Base-by-base conservation (phyloP, 2,113 vertebrate species). In the Scopus umbretta region DNA sequence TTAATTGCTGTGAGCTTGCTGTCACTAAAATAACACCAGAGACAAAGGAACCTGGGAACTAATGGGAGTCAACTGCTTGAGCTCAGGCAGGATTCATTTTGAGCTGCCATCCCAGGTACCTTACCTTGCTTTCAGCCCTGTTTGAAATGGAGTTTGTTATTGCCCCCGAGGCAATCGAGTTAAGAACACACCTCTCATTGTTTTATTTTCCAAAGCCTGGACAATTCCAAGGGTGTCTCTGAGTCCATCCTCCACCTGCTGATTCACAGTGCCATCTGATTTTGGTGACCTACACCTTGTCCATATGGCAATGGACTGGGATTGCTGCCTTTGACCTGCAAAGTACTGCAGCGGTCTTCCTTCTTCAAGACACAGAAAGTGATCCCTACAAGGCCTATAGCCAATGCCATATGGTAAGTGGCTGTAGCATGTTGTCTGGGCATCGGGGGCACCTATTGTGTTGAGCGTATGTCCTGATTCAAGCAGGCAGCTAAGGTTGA, bases 21-120 rank as follows among this genome's bases (percentile, higher is more conserved):
- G 87, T 93, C 70, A 82, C 36, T 82, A 75, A 94, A 88, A 66
- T 49, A 91, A 68, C 80, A 85, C 40, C 62, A 79, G 78, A 89
- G 68, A 95, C 83, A 95, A 94, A 96, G 72, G 61, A 87, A 91
- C 27, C 53, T 93, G 81, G 73, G 84, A 96, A 90, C 81, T 90
- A 36, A 43, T 0, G 6, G 45, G 58, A 96, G 63, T 95, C 88
- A 95, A 93, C 49, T 7, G 4, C 78, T 85, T 89, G 66, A 90
- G 81, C 42, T 96, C 78, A 88, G 62, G 56, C 59, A 66, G 21
- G 87, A 92, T 91, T 93, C 34, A 80, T 56, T 83, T 67, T 29
- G 27, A 94, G 91, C 42, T 76, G 74, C 90, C 50, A 65, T 42
- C 45, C 40, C 79, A 86, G 40, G 52, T 62, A 82, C 27, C 71